These are phyloP conservation scores for Leptocoma aspasia DNA, from an alignment of 2,113 vertebrate genomes.

Conservation along the genomic window DNA sequence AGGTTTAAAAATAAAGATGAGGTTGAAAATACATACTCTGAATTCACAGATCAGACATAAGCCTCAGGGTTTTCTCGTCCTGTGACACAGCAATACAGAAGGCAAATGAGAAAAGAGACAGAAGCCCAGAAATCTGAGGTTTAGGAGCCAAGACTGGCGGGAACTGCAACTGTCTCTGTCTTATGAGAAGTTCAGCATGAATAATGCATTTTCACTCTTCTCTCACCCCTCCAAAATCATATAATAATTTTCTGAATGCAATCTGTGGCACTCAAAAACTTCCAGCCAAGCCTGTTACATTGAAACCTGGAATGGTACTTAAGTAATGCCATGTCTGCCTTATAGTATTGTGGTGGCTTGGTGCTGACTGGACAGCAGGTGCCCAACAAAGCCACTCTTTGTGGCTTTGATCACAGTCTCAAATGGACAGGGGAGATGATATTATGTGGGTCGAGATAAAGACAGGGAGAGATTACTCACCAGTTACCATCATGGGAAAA, in stretches of 20 bases:
- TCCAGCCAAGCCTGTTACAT: background rate
- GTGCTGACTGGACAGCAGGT: background rate
- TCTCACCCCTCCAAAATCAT: background rate
- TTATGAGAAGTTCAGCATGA: background rate
- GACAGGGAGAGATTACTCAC: background rate
- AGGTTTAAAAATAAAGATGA: conserved; percentile 26
- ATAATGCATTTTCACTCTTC: background rate
- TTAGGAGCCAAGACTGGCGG: conserved; percentile 31
- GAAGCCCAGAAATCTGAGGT: background rate
- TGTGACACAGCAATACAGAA: background rate
- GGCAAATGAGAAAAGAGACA: background rate
- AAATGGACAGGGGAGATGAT: background rate
- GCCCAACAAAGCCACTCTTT: background rate
- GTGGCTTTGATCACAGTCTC: no score
- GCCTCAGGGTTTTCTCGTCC: background rate
- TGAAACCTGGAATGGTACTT: background rate
- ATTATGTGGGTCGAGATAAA: background rate
- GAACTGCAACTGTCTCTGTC: background rate
- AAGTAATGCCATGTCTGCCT: background rate
- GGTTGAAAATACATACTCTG: background rate
- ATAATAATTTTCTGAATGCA: background rate
- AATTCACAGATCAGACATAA: conserved; percentile 3
- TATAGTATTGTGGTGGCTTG: background rate
- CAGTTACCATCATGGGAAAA: background rate
- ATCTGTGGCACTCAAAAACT: background rate